Base-by-base conservation (phyloP, 1,140 invertebrate genomes). In the Drosophila albomicans region DNA sequence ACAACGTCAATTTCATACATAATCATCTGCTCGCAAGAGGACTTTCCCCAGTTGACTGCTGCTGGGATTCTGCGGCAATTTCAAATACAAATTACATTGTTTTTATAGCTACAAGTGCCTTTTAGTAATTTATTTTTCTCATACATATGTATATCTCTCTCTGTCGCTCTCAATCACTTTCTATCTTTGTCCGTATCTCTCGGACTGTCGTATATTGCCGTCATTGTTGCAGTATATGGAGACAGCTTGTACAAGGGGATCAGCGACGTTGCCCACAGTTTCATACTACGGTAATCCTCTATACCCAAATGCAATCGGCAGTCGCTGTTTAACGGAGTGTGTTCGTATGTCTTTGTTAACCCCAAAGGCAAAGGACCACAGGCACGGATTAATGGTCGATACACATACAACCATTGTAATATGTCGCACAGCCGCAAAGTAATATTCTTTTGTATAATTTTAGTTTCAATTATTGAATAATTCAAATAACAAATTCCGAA, bases 51-150 rank as follows among this genome's bases (percentile, higher is more conserved):
- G 61, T 65, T 72, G 65, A 67, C 64, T 81, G 75, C 79, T 85
- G 75, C 68, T 88, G 84, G 84, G 84, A 88, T 89, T 88, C 89
- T 89, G 84, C 85, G 84, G 85, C 84, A 89, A 88, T 88, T 88
- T 88, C 85, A 88, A 88, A 88, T 88, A 88, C 84, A 88, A 88
- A 88, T 88, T 88, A 85, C 84, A 89, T 74, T 84, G 85, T 88
- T 88, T 88, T 87, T 88, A 87, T 87, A 80, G 80, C 84, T 88
- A 88, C 84, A 87, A 84, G 88, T 87, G 84, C 74, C 84, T 82
- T 79, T 82, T 77, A 79, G 75, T 86, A 68, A 71, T 79, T 79
- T 81, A 66, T 86, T 78, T 63, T 62, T 38, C 63, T 20, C 65
- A 20, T 20, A 20, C 20, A 20, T 20, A 20, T 20, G 20, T 20